Evolutionary conservation across 1,140 invertebrate species (phyloP), one percentile per base, ranked within the genome.

Genomic region (Heliconius hewitsoni): DNA sequence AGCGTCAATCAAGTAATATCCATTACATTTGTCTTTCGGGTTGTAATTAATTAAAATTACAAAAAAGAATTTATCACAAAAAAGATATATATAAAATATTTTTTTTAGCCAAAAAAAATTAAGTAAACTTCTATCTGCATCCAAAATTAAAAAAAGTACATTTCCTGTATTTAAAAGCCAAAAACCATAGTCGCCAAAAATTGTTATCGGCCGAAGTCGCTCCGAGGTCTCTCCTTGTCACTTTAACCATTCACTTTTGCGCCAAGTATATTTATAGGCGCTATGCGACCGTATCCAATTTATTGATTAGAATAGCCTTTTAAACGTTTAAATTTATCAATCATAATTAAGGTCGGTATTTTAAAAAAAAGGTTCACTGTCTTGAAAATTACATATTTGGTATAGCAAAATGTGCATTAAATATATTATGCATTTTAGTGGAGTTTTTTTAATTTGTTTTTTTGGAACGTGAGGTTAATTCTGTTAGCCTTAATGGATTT

Each of bases 161-260:
- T 52, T 52, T 52, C 50, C 50, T 52, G 50, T 52, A 52, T 19
- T 52, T 52, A 52, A 19, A 52, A 30, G 0, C 60, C 60, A 66
- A 66, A 66, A 66, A 13, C 60, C 23, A 66, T 66, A 16, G 27
- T 66, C 16, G 13, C 27, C 23, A 66, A 27, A 27, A 13, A 27
- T 0, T 66, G 9, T 66, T 5, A 66, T 13, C 13, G 9, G 9
- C 4, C 60, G n/a, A 66, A 66, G 8, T 66, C 6, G 60, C 9
- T 30, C 13, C 60, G 60, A 66, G 60, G 60, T 66, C 60, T 66
- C 60, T 66, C 60, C 60, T 66, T 66, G 60, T 66, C 60, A 30
- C 60, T 27, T 60, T 16, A 66, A 27, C 60, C 60, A 66, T 66
- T 66, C 60, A 66, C 60, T 66, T 66, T 27, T 60, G n/a, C 57